Base-by-base conservation (phyloP, 2,888 invertebrate genomes). In the Macaria liturata region DNA sequence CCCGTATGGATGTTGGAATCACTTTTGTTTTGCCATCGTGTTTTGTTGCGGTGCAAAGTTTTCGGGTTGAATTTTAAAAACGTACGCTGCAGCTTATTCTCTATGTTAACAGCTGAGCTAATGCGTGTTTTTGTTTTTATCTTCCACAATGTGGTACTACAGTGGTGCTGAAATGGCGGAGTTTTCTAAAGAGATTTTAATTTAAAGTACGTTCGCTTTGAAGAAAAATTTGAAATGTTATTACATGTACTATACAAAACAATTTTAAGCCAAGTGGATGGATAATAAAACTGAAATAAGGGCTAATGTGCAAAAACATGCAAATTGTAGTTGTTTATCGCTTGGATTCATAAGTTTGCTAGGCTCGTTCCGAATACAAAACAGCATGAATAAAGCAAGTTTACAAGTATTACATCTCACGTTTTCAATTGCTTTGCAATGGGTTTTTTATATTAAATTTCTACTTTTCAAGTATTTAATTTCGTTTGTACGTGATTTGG, bases 271-370 rank as follows among this genome's bases (percentile, higher is more conserved):
- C 34, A 37, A 37, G 34, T 37, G 34, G 34, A 5, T 5, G 8
- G 42, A 42, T 42, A 42, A 42, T 42, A 42, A 47, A 20, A 47
- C 4, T 37, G 6, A 47, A 47, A 47, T 20, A 9, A 47, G 67
- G 55, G 59, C 56, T 59, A 58, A 68, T 60, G 64, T 80, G 83
- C 80, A 79, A 83, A 84, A 81, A 86, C 80, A 85, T 87, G 83
- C 79, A 81, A 84, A 88, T 76, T 73, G 64, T 68, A 63, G n/a
- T 70, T 74, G 9, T 42, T 49, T 55, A 55, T 40, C 20, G 45
- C 45, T 1, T 40, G 45, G 31, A 44, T 49, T 46, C 46, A 39
- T 46, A 32, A 45, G 20, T 49, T 49, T 43, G n/a, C 44, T 46
- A 51, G 54, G 39, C 39, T 32, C 30, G 20, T 9, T 34, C 20